Percentiles rank a stretch among this genome's conserved stretches.
Evolutionary conservation across 2,797 vertebrate species (phyloP).

Genomic region (Mus spretus): DNA sequence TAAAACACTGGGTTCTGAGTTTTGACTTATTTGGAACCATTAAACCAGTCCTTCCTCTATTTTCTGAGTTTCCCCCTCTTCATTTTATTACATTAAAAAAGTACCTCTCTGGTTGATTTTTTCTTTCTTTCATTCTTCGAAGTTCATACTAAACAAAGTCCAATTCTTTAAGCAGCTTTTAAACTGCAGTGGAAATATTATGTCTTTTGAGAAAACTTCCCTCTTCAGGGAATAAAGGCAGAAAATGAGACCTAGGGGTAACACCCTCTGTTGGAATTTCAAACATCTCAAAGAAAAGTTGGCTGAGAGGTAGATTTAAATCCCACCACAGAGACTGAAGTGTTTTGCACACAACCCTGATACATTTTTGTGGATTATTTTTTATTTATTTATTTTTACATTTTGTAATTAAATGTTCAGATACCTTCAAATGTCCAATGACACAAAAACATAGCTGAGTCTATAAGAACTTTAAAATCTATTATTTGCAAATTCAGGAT

Average conservation of each 20-base stretch:
- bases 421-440: slow-evolving; percentile 27
- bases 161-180: background rate
- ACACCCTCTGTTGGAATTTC: background rate
- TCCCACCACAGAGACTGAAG: background rate
- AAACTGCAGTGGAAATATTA: slow-evolving; percentile 30
- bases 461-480: background rate
- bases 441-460: slow-evolving; percentile 39
- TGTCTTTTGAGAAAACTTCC: background rate
- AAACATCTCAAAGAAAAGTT: background rate
- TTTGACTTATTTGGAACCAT: background rate
- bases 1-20: background rate
- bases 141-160: background rate
- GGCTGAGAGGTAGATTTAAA: slow-evolving; percentile 1
- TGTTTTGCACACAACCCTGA: background rate
- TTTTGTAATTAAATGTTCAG: slow-evolving; percentile 59
- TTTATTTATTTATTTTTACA: background rate
- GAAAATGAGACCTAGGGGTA: background rate
- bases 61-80: background rate
- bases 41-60: background rate
- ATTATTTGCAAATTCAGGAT: slow-evolving; percentile 71
- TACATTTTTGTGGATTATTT: background rate
- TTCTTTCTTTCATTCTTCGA: background rate
- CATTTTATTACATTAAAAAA: background rate
- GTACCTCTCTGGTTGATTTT: background rate
- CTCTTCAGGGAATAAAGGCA: background rate